phyloP scores from a whole-genome alignment of 2,797 vertebrate species.

The Chelidonichthys spinosus region DNA sequence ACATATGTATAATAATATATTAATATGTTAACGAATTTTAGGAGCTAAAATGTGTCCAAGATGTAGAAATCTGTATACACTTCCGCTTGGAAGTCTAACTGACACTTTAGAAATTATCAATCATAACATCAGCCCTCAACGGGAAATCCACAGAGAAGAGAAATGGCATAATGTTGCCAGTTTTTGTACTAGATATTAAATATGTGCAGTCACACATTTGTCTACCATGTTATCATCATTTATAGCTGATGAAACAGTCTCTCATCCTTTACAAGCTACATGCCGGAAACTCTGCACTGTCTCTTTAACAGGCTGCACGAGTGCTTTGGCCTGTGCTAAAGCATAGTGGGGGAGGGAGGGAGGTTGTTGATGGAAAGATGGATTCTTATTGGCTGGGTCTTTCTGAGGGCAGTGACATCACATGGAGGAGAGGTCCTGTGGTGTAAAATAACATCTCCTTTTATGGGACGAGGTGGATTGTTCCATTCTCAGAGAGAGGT shows the following conservation, averaged over 20 bases:
- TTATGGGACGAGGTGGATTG: conserved; percentile 80
- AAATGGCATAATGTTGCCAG: conserved; percentile 1
- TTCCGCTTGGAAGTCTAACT: not conserved
- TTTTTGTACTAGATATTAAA: conserved; percentile 7
- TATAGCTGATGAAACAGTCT: conserved; percentile 59
- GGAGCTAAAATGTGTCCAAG: too few species aligned
- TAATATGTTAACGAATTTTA: too few species aligned
- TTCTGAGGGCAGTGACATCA: conserved; percentile 77
- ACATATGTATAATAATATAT: too few species aligned
- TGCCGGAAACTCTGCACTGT: conserved; percentile 53
- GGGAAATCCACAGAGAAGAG: not conserved
- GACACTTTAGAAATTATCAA: not conserved
- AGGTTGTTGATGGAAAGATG: conserved; percentile 70
- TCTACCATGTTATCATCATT: conserved; percentile 58
- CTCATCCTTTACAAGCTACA: conserved; percentile 31
- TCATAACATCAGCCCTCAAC: not conserved
- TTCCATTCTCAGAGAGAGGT: conserved; percentile 78
- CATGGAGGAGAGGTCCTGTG: conserved; percentile 77
- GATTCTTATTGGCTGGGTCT: conserved; percentile 71
- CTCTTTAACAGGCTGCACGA: conserved; percentile 80
- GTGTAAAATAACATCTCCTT: conserved; percentile 90
- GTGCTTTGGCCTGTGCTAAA: conserved; percentile 70
- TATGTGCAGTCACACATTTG: conserved; percentile 47
- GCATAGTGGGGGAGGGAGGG: conserved; percentile 75
- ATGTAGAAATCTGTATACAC: not conserved